Conservation (phyloP, 2,888 invertebrate species). For the Girardia tigrina region DNA sequence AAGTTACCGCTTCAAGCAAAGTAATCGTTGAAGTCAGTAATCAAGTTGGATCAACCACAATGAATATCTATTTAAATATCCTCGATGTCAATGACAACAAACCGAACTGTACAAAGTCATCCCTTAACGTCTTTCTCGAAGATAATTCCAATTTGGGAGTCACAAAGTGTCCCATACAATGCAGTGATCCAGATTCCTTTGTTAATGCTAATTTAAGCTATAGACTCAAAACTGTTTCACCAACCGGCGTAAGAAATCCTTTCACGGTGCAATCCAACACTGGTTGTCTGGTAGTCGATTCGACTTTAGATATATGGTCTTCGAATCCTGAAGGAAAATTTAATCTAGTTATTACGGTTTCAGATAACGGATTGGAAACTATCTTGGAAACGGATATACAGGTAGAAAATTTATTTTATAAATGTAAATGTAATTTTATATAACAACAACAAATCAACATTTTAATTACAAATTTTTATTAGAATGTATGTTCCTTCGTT, state of each 20-base stretch:
- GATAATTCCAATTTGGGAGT: background rate
- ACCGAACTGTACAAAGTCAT: background rate
- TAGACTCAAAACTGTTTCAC: background rate
- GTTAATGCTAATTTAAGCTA: background rate
- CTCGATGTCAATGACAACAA: conserved; percentile 15
- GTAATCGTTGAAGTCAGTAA: background rate
- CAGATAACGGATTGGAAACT: background rate
- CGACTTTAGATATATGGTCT: background rate
- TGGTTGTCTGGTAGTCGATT: background rate
- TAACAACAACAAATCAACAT: too few species aligned
- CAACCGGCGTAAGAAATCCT: background rate
- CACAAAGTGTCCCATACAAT: background rate
- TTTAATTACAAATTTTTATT: too few species aligned
- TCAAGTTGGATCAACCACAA: background rate
- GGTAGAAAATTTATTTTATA: too few species aligned
- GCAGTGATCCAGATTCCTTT: background rate
- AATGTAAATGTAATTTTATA: too few species aligned
- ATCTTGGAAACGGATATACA: background rate
- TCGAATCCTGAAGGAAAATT: background rate
- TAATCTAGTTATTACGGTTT: background rate
- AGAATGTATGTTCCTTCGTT: too few species aligned
- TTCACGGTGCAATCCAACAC: background rate
- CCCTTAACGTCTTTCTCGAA: background rate
- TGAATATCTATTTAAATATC: background rate
- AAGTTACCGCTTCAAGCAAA: background rate